Evolutionary conservation across 2,888 invertebrate species (phyloP), one percentile per base, ranked within the genome.

Genomic region (Melangyna quadrimaculata): DNA sequence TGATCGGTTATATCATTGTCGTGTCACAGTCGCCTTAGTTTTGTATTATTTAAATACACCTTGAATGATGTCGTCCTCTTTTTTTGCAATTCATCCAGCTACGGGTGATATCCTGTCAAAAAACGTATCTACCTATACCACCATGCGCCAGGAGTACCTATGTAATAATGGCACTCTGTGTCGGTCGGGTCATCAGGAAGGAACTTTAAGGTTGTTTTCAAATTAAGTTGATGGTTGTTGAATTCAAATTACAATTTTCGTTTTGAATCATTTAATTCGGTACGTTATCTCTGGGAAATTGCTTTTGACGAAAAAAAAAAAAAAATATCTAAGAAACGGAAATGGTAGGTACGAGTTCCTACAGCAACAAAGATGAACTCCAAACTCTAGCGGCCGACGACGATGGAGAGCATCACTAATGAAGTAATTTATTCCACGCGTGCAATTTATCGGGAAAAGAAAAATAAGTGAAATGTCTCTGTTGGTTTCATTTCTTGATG

Each of bases 371-470:
- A 6, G 19, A 29, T 27, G 40, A 70, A 45, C 63, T 67, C 35
- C 7, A 14, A 24, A 24, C 22, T 37, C 37, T 37, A 22, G 22
- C 22, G 1, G 24, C n/a, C n/a, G n/a, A n/a, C n/a, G n/a, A n/a
- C n/a, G n/a, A n/a, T n/a, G n/a, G n/a, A n/a, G n/a, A n/a, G n/a
- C n/a, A 24, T 1, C 69, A 77, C 84, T 86, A 86, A 86, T 86
- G 84, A 86, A 86, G 84, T 86, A 86, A 86, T 86, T 86, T 86
- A 86, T 86, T 86, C 84, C 84, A 86, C 84, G 84, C 80, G 84
- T 86, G 80, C 84, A 86, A 84, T 86, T 86, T 80, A 80, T 86
- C 67, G 67, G 70, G 61, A 37, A 67, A 75, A 70, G 67, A 22
- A 59, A 74, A 72, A 75, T 69, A 77, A 77, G 77, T 72, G 77